Evolutionary conservation across 2,888 invertebrate species (phyloP), one percentile per base, ranked within the genome.

Genomic region (Nemotelus pantherinus): DNA sequence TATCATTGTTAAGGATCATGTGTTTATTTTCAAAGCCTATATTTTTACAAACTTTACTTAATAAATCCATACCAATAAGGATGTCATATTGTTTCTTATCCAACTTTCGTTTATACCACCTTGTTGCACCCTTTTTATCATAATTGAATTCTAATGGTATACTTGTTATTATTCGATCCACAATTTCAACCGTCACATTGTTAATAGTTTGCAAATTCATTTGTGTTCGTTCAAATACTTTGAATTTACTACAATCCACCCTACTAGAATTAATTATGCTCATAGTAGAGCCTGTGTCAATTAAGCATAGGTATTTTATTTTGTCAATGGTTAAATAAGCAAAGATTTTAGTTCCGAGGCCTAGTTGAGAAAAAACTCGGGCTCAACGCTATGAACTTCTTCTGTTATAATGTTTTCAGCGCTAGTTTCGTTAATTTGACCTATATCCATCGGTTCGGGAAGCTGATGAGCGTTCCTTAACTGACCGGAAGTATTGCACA

Each of bases 361-460:
- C 68, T 68, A 48, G 39, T 50, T 53, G 39, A 68, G 68, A 65
- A 65, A 65, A 65, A 65, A 65, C 65, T 65, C 65, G 25, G 65
- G 47, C 47, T 65, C 45, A n/a, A 65, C 45, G 41, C 44, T 65
- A 3, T 65, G 43, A 45, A 45, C 47, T 47, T 65, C 65, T 65
- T 65, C 65, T 9, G 9, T 65, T 44, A 3, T 7, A 10, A 10
- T 25, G 25, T 65, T n/a, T 45, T 47, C 47, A 39, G 47, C 45
- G 3, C 2, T 43, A 10, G 39, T 63, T 41, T 63, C 5, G 43
- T 63, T 41, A 5, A 63, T 63, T 63, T 63, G 45, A 10, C n/a
- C n/a, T 9, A 65, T n/a, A 6, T 65, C 47, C 65, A 65, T 65
- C 10, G 47, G 65, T 65, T 65, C 65, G n/a, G 65, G 45, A 3